A percentile compares a stretch with the other conserved stretches of the same genome.
phyloP scores from a whole-genome alignment of 35 echinoderm and acorn worm species.

The Stichopus chloronotus region DNA sequence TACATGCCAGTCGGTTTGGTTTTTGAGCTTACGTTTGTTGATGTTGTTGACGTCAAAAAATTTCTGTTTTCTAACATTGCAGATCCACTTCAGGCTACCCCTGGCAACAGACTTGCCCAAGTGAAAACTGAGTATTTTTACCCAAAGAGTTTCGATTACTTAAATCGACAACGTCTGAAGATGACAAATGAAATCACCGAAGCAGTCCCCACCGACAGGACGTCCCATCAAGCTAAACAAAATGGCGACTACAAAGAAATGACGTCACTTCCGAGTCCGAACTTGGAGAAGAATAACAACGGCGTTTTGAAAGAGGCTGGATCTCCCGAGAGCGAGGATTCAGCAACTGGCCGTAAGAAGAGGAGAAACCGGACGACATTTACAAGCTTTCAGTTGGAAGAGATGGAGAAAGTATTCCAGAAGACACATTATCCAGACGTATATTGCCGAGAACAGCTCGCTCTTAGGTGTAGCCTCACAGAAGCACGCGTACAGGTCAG shows the following conservation, averaged over 20 bases:
- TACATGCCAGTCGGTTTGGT: too few relatives aligned
- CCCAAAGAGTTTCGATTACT: background rate
- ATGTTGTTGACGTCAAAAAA: background rate
- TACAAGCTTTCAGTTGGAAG: conserved; percentile 95
- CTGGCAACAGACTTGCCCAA: background rate
- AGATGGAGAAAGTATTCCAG: conserved; percentile 99
- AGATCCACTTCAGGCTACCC: background rate
- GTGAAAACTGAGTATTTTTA: background rate
- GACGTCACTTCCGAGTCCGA: conserved; percentile 58
- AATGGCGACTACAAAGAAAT: conserved; percentile 58
- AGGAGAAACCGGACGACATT: conserved; percentile 94
- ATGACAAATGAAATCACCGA: conserved; percentile 47
- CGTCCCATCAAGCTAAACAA: background rate
- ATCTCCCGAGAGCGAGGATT: conserved; percentile 65
- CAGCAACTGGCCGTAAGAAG: conserved; percentile 79
- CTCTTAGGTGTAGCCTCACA: conserved; percentile 83
- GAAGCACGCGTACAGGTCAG: conserved; percentile 97
- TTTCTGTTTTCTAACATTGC: background rate
- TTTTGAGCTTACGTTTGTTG: background rate
- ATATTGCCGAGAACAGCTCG: conserved; percentile 93
- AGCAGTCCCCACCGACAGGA: background rate
- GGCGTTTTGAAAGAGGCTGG: conserved; percentile 47
- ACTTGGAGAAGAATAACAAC: conserved; percentile 57
- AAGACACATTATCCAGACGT: conserved; percentile 99
- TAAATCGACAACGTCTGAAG: background rate